These are phyloP conservation scores for Clarias macrocephalus DNA, from an alignment of 2,113 vertebrate genomes.

Conservation along the genomic window DNA sequence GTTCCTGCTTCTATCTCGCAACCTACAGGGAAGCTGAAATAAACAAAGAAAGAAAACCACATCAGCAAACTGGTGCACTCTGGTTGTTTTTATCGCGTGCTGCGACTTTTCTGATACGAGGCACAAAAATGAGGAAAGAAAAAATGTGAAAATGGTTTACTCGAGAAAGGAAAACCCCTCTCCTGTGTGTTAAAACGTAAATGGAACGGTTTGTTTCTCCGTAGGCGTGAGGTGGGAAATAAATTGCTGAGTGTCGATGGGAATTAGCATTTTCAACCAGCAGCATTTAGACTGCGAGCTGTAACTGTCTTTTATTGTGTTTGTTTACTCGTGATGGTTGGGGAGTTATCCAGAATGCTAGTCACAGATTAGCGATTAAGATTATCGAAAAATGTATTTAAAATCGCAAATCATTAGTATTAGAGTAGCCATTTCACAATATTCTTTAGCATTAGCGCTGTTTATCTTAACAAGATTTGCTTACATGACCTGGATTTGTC, in stretches of 20 bases:
- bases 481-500: not conserved
- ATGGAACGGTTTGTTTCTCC: not conserved
- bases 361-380: not conserved
- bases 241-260: not conserved
- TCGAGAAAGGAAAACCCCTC: not conserved
- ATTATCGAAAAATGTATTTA: not conserved
- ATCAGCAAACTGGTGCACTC: conserved; percentile 15
- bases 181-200: not conserved
- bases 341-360: not conserved
- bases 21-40: conserved; percentile 3
- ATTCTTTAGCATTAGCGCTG: not conserved
- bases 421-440: not conserved
- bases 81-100: not conserved
- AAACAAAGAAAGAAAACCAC: conserved; percentile 28
- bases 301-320: not conserved
- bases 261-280: not conserved
- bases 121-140: conserved; percentile 8
- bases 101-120: conserved; percentile 28
- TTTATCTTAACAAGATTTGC: not conserved
- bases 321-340: not conserved
- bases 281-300: not conserved
- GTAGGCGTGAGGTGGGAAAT: conserved; percentile 42
- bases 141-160: too few relatives aligned
- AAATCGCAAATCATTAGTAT: not conserved
- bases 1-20: conserved; percentile 37